These are phyloP conservation scores for Mobula birostris DNA, from an alignment of 2,113 vertebrate genomes.

Conservation along the genomic window DNA sequence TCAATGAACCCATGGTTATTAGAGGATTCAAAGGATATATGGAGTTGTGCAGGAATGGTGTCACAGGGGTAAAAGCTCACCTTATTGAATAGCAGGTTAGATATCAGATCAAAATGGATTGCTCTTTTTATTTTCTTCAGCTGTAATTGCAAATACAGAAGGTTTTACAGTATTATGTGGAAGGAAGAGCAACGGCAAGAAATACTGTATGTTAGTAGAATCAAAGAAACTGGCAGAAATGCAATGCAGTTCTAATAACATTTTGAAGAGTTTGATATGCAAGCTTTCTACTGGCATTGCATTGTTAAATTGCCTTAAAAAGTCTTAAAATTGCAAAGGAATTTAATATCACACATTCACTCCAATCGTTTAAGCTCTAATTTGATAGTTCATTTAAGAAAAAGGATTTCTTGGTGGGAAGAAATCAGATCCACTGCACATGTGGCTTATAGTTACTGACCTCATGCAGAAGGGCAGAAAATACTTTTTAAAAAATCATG, in stretches of 20 bases:
- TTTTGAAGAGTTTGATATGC: not conserved
- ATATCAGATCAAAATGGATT: not conserved
- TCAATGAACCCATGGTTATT: not conserved
- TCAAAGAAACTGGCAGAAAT: not conserved
- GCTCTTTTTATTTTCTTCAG: not conserved
- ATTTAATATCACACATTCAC: too few relatives aligned
- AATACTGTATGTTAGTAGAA: not conserved
- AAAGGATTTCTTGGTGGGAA: not conserved
- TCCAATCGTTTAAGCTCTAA: not conserved
- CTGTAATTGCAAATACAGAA: not conserved
- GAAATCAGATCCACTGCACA: not conserved
- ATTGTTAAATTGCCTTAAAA: not conserved
- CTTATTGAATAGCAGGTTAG: too few relatives aligned
- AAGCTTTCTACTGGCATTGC: not conserved
- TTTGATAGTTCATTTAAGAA: not conserved
- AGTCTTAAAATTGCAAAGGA: constrained; percentile 6
- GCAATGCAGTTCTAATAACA: not conserved
- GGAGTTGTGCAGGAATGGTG: not conserved
- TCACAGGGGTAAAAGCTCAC: too few relatives aligned
- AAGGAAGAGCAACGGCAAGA: not conserved
- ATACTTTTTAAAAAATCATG: not conserved
- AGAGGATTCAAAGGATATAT: not conserved
- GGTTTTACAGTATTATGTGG: not conserved
- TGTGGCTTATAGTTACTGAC: not conserved
- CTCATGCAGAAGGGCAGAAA: not conserved